Percentiles rank a stretch among this genome's conserved stretches.
Evolutionary conservation across 2,888 invertebrate genomes (phyloP).

Genomic region (Tetranychus piercei): DNA sequence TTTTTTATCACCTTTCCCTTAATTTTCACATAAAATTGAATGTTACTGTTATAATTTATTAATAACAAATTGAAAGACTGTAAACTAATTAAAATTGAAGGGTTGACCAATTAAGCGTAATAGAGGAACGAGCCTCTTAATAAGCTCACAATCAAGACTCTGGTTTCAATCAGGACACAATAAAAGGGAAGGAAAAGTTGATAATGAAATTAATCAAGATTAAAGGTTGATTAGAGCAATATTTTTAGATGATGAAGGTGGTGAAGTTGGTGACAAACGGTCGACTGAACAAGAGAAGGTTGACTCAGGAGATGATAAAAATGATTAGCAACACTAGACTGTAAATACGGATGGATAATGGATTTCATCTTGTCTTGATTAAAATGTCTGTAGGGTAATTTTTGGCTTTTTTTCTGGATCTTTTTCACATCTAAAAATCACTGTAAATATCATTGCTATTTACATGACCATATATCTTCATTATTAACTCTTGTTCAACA

Average conservation of each 20-base stretch:
- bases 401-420: neutral
- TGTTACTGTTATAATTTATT: neutral
- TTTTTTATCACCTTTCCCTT: too few species aligned
- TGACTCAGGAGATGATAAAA: too few species aligned
- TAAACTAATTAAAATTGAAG: neutral
- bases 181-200: too few species aligned
- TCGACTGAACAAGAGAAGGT: neutral
- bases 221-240: neutral
- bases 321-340: too few species aligned
- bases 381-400: too few species aligned
- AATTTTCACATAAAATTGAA: too few species aligned
- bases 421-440: neutral
- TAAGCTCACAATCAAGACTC: neutral
- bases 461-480: neutral
- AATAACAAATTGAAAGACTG: neutral
- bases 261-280: neutral
- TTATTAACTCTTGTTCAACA: neutral
- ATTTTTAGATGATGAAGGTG: neutral
- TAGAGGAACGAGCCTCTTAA: neutral
- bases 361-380: too few species aligned
- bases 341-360: too few species aligned
- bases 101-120: conserved; percentile 1
- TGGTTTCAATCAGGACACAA: neutral
- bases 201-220: neutral
- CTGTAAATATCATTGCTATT: neutral